Base-by-base conservation (phyloP, 2,797 vertebrate species). In the Rhynchotus rufescens region DNA sequence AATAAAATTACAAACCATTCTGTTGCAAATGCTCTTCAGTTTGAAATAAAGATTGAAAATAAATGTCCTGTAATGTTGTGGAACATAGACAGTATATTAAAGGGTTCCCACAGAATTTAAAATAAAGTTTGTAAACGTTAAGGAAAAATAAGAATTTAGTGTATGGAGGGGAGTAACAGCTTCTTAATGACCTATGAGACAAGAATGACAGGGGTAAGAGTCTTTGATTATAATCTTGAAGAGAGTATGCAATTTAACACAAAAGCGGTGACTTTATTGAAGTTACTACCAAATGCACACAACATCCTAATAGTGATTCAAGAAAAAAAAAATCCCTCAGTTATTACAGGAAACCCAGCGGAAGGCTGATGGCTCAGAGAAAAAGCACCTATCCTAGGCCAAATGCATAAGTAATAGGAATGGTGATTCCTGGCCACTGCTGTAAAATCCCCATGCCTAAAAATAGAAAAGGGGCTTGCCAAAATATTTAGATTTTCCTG, bases 31-130 rank as follows among this genome's bases (percentile, higher is more conserved):
- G 20, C 15, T 84, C 60, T 88, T 60, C 83, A 88, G 26, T 5
- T 83, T 69, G 42, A 93, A 92, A 89, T 44, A 69, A 62, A 89
- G 90, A 32, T 56, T 80, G 34, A 77, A 85, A 94, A 74, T 13
- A 80, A 77, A 82, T 71, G n/a, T 52, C 40, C 21, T 71, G 56
- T 66, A 77, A 44, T 56, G 21, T 52, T 68, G 54, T 38, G 36
- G 77, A 89, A 90, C 73, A 49, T 12, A 79, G 85, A 64, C 12
- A 34, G 2, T 36, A 17, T 69, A 52, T 79, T 81, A 74, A 68
- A 78, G 8, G 17, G 14, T 75, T 20, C 28, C n/a, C 59, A 34
- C 68, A 77, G 54, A 57, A 74, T 77, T 59, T 80, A n/a, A 92
- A 94, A 69, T 80, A 15, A 80, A 68, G 28, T 61, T 17, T 60